These are phyloP conservation scores for Aquatica leii DNA, from an alignment of 2,888 invertebrate species.

Conservation along the genomic window DNA sequence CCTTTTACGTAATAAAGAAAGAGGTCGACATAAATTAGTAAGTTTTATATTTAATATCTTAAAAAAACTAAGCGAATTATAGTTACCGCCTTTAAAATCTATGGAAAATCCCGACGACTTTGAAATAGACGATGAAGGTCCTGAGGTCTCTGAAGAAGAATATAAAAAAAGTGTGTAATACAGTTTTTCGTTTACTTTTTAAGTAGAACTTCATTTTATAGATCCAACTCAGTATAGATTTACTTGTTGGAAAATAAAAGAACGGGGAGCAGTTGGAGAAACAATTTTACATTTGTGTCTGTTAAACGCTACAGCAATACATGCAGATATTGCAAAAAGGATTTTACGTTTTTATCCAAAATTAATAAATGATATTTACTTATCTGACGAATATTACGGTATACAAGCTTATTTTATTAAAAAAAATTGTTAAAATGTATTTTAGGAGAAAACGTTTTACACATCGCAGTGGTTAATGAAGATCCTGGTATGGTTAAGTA, in stretches of 20 bases:
- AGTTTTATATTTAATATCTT: slow-evolving; percentile 20
- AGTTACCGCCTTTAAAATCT: slow-evolving; percentile 77
- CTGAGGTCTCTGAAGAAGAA: slow-evolving; percentile 65
- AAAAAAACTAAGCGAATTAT: slow-evolving; percentile 10
- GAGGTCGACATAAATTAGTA: slow-evolving; percentile 82
- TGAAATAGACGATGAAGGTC: slow-evolving; percentile 81
- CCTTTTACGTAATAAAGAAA: slow-evolving; percentile 84
- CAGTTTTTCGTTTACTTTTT: background rate
- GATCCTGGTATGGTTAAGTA: slow-evolving; percentile 98
- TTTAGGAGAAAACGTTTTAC: slow-evolving; percentile 90
- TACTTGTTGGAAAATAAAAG: slow-evolving; percentile 90
- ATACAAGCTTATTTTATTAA: slow-evolving; percentile 38
- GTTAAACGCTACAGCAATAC: slow-evolving; percentile 87
- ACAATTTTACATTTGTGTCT: slow-evolving; percentile 93
- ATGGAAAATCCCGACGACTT: slow-evolving; percentile 89
- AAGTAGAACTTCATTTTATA: too few species aligned
- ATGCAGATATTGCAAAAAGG: slow-evolving; percentile 93
- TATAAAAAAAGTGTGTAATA: slow-evolving; percentile 58
- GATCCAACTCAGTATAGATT: slow-evolving; percentile 79
- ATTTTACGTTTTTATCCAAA: slow-evolving; percentile 92
- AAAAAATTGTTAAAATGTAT: background rate
- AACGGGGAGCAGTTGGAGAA: slow-evolving; percentile 96
- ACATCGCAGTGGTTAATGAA: slow-evolving; percentile 98
- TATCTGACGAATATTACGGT: slow-evolving; percentile 98
- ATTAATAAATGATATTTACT: slow-evolving; percentile 94